phyloP scores from a whole-genome alignment of 2,888 invertebrate species.

The Lapara coniferarum region DNA sequence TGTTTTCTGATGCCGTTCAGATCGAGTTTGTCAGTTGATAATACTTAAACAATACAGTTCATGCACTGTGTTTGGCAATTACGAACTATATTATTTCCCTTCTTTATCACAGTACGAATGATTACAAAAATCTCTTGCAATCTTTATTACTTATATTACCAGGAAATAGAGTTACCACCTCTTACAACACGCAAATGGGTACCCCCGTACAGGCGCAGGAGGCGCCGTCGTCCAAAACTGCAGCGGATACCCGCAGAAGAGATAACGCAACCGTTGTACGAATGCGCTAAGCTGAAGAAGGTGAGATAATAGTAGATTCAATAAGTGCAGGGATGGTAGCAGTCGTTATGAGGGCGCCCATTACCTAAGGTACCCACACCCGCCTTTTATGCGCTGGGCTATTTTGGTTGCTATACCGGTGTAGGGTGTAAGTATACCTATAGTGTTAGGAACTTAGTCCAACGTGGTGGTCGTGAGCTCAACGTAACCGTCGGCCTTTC shows the following conservation, averaged over 20 bases:
- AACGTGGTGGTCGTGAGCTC: no score
- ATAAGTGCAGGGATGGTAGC: no score
- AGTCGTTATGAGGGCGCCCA: no score
- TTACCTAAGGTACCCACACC: no score
- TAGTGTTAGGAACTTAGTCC: no score
- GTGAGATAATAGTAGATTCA: slow-evolving; percentile 40
- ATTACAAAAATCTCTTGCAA: neutral
- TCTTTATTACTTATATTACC: neutral
- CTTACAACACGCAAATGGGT: slow-evolving; percentile 60
- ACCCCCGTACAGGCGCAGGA: slow-evolving; percentile 58
- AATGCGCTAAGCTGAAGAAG: slow-evolving; percentile 61
- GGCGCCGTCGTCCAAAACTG: slow-evolving; percentile 47
- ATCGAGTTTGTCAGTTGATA: no score
- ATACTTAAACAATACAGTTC: no score
- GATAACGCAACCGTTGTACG: slow-evolving; percentile 59
- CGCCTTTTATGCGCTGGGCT: no score
- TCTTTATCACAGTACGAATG: neutral
- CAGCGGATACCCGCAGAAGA: slow-evolving; percentile 58
- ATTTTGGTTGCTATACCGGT: no score
- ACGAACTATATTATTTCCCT: neutral
- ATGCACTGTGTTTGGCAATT: neutral
- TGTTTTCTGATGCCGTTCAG: no score
- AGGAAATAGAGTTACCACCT: slow-evolving; percentile 62
- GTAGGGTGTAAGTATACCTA: no score
- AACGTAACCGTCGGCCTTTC: no score